Percentiles rank a stretch among this genome's conserved stretches.
phyloP scores from a whole-genome alignment of 2,888 invertebrate genomes.

The Pherbina coryleti region DNA sequence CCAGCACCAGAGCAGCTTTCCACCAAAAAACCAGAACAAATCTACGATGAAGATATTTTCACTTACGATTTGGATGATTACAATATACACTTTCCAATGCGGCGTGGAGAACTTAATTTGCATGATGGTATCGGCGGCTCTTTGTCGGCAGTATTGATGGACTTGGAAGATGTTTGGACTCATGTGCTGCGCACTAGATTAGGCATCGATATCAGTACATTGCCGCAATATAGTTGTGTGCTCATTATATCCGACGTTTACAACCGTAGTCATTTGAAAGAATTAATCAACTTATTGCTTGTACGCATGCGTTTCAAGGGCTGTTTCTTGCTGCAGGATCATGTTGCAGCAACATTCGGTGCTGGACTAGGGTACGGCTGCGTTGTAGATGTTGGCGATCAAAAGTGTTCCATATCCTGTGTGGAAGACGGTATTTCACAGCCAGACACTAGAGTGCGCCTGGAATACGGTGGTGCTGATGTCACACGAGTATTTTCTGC shows the following conservation, averaged over 20 bases:
- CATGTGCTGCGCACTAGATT: conserved; percentile 82
- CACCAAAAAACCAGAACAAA: conserved; percentile 9
- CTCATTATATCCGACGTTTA: conserved; percentile 92
- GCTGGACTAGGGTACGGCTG: conserved; percentile 89
- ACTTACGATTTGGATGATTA: conserved; percentile 71
- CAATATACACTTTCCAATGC: conserved; percentile 91
- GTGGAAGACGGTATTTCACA: conserved; percentile 97
- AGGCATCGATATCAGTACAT: conserved; percentile 77
- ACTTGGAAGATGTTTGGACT: conserved; percentile 91
- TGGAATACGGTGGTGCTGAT: conserved; percentile 93
- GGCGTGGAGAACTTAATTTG: conserved; percentile 88
- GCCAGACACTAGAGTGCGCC: conserved; percentile 82
- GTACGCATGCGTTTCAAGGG: conserved; percentile 87
- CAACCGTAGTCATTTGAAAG: conserved; percentile 85
- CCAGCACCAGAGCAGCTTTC: neutral
- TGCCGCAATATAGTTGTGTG: conserved; percentile 87
- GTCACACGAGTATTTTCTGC: conserved; percentile 90
- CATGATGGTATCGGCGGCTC: conserved; percentile 89
- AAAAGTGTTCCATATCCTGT: conserved; percentile 95
- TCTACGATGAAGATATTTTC: conserved; percentile 59
- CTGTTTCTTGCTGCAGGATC: conserved; percentile 77
- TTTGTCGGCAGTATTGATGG: conserved; percentile 83
- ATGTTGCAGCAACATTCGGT: conserved; percentile 88
- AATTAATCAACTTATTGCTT: conserved; percentile 84
- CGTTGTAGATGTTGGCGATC: conserved; percentile 95